Base-by-base conservation (phyloP, 1,140 invertebrate species). In the Parapsyche elsis region DNA sequence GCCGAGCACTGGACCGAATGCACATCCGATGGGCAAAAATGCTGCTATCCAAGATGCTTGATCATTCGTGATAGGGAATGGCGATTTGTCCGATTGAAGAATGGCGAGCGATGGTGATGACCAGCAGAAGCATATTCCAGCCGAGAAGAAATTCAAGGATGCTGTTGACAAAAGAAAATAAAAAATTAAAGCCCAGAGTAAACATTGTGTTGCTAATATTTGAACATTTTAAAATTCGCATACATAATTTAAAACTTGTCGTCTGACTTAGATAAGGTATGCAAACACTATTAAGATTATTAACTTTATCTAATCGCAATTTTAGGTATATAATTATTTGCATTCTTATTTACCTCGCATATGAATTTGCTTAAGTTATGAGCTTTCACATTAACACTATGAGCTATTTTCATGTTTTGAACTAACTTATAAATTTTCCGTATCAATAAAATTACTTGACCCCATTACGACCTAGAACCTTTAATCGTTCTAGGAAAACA, bases 41-140 rank as follows among this genome's bases (percentile, higher is more conserved):
- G 83, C 12, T 7, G 82, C 80, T 9, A 85, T 82, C 80, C 82
- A 85, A 10, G 83, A 84, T 0, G 81, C 81, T 70, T 85, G 71
- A 19, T 80, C 75, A 16, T 81, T 80, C 14, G 49, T 80, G 2
- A 85, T 80, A 9, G 70, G 61, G 46, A 84, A 82, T 0, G 81
- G 78, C 0, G 76, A 79, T 12, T 81, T 67, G n/a, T 59, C 64
- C 1, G 78, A 78, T 45, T 79, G 81, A n/a, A 83, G 59, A 19
- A 81, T 83, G 9, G 75, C 82, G 5, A 83, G 75, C 16, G 82
- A 83, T 4, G 82, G 82, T 16, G 82, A 83, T 9, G 82, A 83
- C 82, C 82, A 83, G 53, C 44, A 75, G 57, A 83, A 81, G 30
- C 80, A 81, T 7, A 83, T 83, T 10, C 82, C 82, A 73, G 80